Percentiles rank a stretch among this genome's conserved stretches.
These are phyloP conservation scores for Yasuhikotakia modesta DNA, from an alignment of 2,797 vertebrate genomes.

Conservation along the genomic window DNA sequence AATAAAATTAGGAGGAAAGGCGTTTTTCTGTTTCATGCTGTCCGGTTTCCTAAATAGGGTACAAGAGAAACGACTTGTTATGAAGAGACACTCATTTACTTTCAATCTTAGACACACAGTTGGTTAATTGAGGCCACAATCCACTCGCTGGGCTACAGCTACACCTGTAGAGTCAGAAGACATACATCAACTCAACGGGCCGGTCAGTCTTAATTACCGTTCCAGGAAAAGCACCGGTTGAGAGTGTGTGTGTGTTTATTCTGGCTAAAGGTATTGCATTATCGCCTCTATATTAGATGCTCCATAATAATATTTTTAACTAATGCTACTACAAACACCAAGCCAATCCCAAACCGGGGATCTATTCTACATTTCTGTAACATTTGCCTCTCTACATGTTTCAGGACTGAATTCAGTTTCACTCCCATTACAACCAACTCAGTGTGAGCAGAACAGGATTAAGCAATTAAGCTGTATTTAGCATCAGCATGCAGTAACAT, in stretches of 20 bases:
- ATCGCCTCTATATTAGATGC: not conserved
- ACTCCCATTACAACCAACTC: no score
- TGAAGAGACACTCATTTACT: not conserved
- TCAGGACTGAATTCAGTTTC: no score
- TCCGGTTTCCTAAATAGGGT: constrained; percentile 84
- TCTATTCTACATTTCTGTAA: not conserved
- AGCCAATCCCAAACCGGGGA: not conserved
- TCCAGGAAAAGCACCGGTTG: not conserved
- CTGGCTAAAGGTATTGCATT: constrained; percentile 5
- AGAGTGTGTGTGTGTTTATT: constrained; percentile 19
- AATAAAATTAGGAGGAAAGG: constrained; percentile 97
- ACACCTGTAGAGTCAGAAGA: constrained; percentile 13
- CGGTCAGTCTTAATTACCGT: constrained; percentile 38
- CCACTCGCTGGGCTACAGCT: not conserved
- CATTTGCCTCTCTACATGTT: no score
- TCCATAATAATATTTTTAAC: not conserved
- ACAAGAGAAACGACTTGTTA: constrained; percentile 2
- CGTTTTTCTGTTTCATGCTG: constrained; percentile 93
- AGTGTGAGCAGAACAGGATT: no score
- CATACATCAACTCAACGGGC: constrained; percentile 41
- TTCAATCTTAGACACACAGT: not conserved
- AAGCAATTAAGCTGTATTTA: no score
- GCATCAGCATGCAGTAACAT: no score
- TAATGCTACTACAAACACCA: not conserved
- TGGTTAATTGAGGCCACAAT: constrained; percentile 30